A percentile compares a stretch with the other conserved stretches of the same genome.
Conservation (phyloP, 1,140 invertebrate genomes). For the Palaemon carinicauda region DNA sequence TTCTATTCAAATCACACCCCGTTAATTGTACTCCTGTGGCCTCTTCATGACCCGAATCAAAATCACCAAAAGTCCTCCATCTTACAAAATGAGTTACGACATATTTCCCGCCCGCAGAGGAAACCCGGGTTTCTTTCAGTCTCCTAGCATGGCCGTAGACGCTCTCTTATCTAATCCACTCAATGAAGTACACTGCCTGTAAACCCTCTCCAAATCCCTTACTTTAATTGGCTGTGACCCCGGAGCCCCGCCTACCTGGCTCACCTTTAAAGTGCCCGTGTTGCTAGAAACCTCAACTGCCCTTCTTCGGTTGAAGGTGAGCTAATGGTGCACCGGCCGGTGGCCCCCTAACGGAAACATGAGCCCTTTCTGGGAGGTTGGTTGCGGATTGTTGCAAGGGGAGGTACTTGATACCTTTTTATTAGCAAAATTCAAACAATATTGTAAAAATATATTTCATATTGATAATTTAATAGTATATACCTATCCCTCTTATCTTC, state of each 20-base stretch:
- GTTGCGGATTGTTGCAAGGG: slow-evolving; percentile 17
- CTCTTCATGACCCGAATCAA: background rate
- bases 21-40: background rate
- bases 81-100: background rate
- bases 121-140: background rate
- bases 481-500: no score
- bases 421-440: background rate
- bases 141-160: background rate
- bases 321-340: background rate
- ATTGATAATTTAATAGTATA: background rate
- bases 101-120: background rate
- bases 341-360: slow-evolving; percentile 49
- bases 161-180: background rate
- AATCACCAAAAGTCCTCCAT: background rate
- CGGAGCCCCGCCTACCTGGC: slow-evolving; percentile 30
- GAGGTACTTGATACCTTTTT: background rate
- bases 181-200: slow-evolving; percentile 16
- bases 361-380: slow-evolving; percentile 50
- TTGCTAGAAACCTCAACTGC: background rate
- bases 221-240: slow-evolving; percentile 10
- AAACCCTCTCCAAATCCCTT: background rate
- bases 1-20: background rate
- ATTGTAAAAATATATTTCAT: background rate
- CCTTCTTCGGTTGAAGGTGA: background rate
- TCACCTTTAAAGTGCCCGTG: slow-evolving; percentile 4